These are phyloP conservation scores for Oeneis ivallda DNA, from an alignment of 2,888 invertebrate genomes.

Conservation along the genomic window DNA sequence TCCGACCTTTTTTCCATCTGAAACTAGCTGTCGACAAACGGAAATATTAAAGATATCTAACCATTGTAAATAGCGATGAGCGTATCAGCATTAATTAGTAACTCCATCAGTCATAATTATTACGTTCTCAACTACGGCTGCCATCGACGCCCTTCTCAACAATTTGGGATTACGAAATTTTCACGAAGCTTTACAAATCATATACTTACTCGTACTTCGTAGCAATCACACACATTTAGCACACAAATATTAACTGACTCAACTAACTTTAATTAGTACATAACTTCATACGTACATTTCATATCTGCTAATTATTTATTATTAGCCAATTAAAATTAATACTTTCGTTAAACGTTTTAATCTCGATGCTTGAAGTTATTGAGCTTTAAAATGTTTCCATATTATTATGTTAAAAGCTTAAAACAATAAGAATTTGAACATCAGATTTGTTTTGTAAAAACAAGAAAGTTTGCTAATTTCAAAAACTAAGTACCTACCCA, in stretches of 20 bases:
- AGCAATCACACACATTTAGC: slow-evolving; percentile 8
- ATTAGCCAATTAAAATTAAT: background rate
- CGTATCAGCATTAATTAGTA: slow-evolving; percentile 16
- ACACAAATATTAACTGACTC: background rate
- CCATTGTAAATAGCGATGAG: background rate
- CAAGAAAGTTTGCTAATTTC: too few relatives aligned
- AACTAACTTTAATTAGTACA: background rate
- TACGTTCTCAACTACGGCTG: slow-evolving; percentile 15
- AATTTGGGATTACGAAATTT: slow-evolving; percentile 13
- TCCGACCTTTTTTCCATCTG: too few relatives aligned
- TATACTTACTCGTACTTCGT: too few relatives aligned
- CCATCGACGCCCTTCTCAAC: slow-evolving; percentile 16
- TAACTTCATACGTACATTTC: background rate
- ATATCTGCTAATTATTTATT: background rate
- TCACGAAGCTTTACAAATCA: slow-evolving; percentile 8
- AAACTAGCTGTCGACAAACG: too few relatives aligned
- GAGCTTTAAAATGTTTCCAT: too few relatives aligned
- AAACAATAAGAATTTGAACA: too few relatives aligned
- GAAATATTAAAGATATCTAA: background rate
- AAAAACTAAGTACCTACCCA: too few relatives aligned
- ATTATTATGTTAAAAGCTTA: too few relatives aligned
- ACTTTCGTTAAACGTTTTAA: background rate
- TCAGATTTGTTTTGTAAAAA: too few relatives aligned
- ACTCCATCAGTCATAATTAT: slow-evolving; percentile 13
- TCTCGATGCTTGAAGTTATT: too few relatives aligned